Conservation (phyloP, 2,113 vertebrate species). For the Neopipo cinnamomea region DNA sequence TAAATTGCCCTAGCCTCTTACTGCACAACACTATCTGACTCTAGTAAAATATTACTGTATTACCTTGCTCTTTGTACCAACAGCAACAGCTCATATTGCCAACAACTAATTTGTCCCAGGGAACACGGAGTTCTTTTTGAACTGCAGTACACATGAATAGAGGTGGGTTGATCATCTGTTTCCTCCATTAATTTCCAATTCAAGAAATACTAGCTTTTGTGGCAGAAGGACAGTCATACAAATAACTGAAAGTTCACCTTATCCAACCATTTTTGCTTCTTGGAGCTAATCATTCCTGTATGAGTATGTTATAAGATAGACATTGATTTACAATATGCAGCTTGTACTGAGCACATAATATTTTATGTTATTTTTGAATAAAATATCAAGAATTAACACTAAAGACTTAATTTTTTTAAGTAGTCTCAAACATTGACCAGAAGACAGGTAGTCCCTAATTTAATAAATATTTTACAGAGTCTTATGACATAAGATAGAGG, state of each 20-base stretch:
- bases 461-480: background rate
- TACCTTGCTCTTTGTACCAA: slow-evolving; percentile 32
- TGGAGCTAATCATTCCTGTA: background rate
- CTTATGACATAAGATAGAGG: background rate
- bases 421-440: background rate
- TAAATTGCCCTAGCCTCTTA: slow-evolving; percentile 20
- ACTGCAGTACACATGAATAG: background rate
- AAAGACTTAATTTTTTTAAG: background rate
- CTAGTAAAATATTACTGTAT: slow-evolving; percentile 34
- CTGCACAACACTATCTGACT: background rate
- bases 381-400: background rate
- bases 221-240: background rate
- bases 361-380: background rate
- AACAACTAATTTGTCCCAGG: background rate
- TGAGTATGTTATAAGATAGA: background rate
- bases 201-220: background rate
- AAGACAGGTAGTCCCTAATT: background rate
- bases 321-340: background rate
- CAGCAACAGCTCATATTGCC: background rate
- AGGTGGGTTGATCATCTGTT: background rate
- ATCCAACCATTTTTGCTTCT: background rate
- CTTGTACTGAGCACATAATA: background rate
- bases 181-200: background rate
- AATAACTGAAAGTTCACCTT: background rate
- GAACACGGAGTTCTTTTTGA: background rate